Base-by-base conservation (phyloP, 2,888 invertebrate genomes). In the Eurytoma adleriae region DNA sequence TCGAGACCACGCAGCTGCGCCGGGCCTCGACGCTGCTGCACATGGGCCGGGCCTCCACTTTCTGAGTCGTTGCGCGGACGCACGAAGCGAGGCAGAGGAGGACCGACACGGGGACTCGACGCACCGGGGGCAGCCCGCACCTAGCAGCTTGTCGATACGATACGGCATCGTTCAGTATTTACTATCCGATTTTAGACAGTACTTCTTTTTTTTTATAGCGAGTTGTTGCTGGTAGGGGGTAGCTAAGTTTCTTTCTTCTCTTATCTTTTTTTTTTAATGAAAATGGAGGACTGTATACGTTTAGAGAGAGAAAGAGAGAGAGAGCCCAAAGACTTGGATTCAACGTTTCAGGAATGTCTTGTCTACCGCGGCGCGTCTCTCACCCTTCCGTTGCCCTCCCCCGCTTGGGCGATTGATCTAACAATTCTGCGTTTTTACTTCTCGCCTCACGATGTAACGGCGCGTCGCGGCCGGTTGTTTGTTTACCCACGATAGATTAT, bases 301-400 rank as follows among this genome's bases (percentile, higher is more conserved):
- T 75, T 81, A 82, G 82, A 40, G 40, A 40, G 40, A 40, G 10
- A 40, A 10, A 40, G 40, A 40, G 5, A 40, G 40, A 40, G 40
- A 75, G 82, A 83, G 82, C 89, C 87, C 87, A 84, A 88, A 84
- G 84, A 90, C 90, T 90, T 87, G 90, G 89, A 90, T 88, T 84
- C 88, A 90, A 90, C 90, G 90, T 90, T 89, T 88, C 88, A 86
- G 86, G 87, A 87, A 86, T 87, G 87, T 80, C 66, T 74, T 80
- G 72, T 78, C 16, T 64, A 77, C 67, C 71, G 79, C 73, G 82
- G 79, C 74, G 78, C 75, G 64, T 52, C 18, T 79, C 64, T 80
- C 24, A 20, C 59, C 30, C 50, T 59, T 13, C 18, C 48, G 18
- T 64, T 64, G 13, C 54, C n/a, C 13, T n/a, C 0, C 48, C 40